phyloP scores from a whole-genome alignment of 2,888 invertebrate species.

The Agrilus cyanescens region DNA sequence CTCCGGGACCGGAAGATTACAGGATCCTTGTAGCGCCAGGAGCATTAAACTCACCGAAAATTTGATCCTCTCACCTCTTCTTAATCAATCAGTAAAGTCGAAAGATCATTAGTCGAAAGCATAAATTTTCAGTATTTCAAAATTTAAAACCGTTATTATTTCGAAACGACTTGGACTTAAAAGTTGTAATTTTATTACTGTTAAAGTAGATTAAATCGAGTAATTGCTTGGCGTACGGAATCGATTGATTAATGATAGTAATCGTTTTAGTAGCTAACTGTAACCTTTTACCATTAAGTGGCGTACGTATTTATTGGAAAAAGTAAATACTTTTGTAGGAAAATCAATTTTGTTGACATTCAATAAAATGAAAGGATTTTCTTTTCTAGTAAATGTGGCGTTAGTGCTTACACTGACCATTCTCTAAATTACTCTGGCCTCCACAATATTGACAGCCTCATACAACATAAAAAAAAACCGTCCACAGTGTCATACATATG shows the following conservation, averaged over 20 bases:
- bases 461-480: slow-evolving; percentile 27
- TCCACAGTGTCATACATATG: slow-evolving; percentile 26
- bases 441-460: slow-evolving; percentile 22
- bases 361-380: slow-evolving; percentile 26
- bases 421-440: slow-evolving; percentile 22
- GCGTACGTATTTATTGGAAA: no score
- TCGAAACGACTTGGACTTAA: background rate
- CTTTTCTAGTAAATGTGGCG: slow-evolving; percentile 14
- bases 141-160: no score
- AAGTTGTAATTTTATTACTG: no score
- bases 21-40: slow-evolving; percentile 5
- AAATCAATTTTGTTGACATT: slow-evolving; percentile 28
- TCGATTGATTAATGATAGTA: background rate
- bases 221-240: no score
- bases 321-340: slow-evolving; percentile 16
- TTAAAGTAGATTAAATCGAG: no score
- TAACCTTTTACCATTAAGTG: no score
- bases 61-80: no score
- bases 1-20: slow-evolving; percentile 26
- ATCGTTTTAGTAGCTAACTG: no score
- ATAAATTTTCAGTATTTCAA: no score
- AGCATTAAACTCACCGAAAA: no score
- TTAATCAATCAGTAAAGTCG: no score
- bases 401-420: slow-evolving; percentile 17
- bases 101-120: no score